Base-by-base conservation (phyloP, 1,140 invertebrate species). In the Harpegnathos saltator region DNA sequence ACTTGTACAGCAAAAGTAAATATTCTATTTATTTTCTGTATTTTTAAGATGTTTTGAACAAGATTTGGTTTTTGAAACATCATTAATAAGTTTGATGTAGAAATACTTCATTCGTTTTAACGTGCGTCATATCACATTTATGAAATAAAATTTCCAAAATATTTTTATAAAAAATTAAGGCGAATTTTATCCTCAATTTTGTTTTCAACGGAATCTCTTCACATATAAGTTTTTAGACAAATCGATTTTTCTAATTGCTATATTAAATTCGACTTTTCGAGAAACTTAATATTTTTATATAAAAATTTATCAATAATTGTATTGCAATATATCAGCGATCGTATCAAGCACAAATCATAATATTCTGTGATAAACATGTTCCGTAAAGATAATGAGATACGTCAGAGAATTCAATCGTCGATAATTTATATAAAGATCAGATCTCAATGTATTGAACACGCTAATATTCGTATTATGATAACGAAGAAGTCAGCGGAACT, bases 11-110 rank as follows among this genome's bases (percentile, higher is more conserved):
- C 19, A n/a, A 15, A 33, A 52, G 1, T 48, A 54, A 56, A 5
- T 71, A 71, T 29, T 71, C 19, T 54, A 71, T 54, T 72, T 56
- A 19, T 17, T 69, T 71, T 33, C 14, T 52, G 26, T 71, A 24
- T 19, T 69, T 29, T 54, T 44, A 9, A 44, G 38, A 54, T 33
- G 54, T 29, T 56, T 38, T 24, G 29, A 1, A 69, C n/a, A n/a
- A n/a, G n/a, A n/a, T n/a, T n/a, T n/a, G n/a, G n/a, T 71, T 29
- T 56, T 38, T 24, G 29, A 1, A 69, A 44, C 11, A 48, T 7
- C 38, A 38, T 15, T 22, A 65, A 65, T 66, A 66, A 66, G 7
- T n/a, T 0, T 38, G 33, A 33, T 33, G 1, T 33, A 33, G 33
- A 33, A 33, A 33, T 33, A 33, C 7, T 33, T 33, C 7, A 33